Base-by-base conservation (phyloP, 2,797 vertebrate species). In the Pseudotriccus pelzelni region DNA sequence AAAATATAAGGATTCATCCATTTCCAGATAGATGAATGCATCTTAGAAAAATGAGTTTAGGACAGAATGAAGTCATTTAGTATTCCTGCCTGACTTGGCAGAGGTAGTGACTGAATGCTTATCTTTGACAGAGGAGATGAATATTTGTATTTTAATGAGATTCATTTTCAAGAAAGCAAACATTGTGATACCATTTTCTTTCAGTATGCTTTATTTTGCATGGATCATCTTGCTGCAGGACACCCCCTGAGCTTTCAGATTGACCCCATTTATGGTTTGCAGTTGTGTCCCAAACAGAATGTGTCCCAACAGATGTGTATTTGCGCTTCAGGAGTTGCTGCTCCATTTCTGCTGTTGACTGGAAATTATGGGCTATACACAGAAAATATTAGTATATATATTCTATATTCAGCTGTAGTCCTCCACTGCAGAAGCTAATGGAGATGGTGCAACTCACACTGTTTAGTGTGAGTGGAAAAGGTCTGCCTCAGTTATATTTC, bases 161-260 rank as follows among this genome's bases (percentile, higher is more conserved):
- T 97, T 93, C 66, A 59, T 59, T 93, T 95, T 95, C 43, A 93
- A 85, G 87, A 96, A n/a, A 81, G 60, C 32, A 88, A 93, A 94
- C 88, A 79, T 74, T 94, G 37, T 77, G 78, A 85, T 93, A 88
- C 20, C 73, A 78, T 97, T 97, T 96, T 84, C 79, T 95, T 97
- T 94, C 72, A 82, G n/a, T 84, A 34, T 87, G 50, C 34, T 97
- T 95, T 93, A 86, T 96, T 96, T 93, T 27, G 46, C 95, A 53
- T 76, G 82, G 95, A 76, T 93, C 47, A 37, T 94, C 83, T 75
- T 86, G 77, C 63, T 41, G 22, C 50, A 56, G 79, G 53, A 90
- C 59, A 64, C 62, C 15, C 73, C 78, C 25, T 23, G 44, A 85
- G 89, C 74, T 69, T 72, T 76, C 69, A 53, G 62, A 93, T 90